A percentile compares a stretch with the other conserved stretches of the same genome.
phyloP scores from a whole-genome alignment of 2,113 vertebrate genomes.

The Todiramphus saurophagus region DNA sequence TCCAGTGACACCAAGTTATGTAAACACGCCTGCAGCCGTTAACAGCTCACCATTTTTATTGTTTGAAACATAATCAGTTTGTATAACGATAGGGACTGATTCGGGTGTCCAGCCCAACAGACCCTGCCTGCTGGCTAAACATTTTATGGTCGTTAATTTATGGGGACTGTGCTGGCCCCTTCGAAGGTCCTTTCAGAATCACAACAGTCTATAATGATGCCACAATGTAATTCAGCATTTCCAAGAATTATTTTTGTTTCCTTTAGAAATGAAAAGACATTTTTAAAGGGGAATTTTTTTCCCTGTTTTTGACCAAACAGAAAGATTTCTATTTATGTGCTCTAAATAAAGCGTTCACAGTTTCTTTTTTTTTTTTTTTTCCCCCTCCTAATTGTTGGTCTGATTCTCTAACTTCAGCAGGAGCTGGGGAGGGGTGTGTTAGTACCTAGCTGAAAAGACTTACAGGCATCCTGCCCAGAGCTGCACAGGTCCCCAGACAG shows the following conservation, averaged over 20 bases:
- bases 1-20: constrained; percentile 6
- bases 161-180: background rate
- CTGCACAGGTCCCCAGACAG: background rate
- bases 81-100: background rate
- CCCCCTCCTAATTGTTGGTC: background rate
- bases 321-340: background rate
- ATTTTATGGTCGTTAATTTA: constrained; percentile 42
- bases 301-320: background rate
- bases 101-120: background rate
- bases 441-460: background rate
- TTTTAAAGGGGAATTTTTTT: background rate
- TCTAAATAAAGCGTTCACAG: background rate
- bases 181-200: background rate
- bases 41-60: constrained; percentile 17
- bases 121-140: constrained; percentile 6
- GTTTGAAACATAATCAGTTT: constrained; percentile 37
- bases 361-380: background rate
- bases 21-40: background rate
- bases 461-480: background rate
- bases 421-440: background rate
- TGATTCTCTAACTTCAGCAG: background rate
- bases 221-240: constrained; percentile 39
- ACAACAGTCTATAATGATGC: background rate
- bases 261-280: background rate
- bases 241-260: constrained; percentile 45